A percentile compares a stretch with the other conserved stretches of the same genome.
Evolutionary conservation across 2,888 invertebrate genomes (phyloP).

Genomic region (Caradrina clavipalpis): DNA sequence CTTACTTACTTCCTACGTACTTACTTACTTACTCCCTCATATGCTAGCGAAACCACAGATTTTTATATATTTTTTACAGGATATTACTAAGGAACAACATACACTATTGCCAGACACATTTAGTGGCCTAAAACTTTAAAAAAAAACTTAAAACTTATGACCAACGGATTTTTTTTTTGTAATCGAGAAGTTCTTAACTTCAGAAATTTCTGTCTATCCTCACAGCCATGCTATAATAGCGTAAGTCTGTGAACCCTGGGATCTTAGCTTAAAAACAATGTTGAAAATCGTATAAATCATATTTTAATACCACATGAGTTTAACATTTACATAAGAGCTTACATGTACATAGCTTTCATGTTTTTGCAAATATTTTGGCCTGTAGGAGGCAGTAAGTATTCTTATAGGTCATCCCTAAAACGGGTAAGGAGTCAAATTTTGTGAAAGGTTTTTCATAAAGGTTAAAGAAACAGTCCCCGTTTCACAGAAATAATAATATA

Average conservation of each 20-base stretch:
- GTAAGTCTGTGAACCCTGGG: background rate
- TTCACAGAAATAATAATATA: too few species aligned
- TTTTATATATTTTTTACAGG: too few species aligned
- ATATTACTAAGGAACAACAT: too few species aligned
- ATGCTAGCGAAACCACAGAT: too few species aligned
- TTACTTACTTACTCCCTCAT: too few species aligned
- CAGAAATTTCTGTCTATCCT: background rate
- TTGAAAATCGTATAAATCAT: background rate
- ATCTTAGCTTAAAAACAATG: background rate
- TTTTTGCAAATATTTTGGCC: background rate
- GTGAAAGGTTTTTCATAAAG: background rate
- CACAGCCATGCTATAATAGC: background rate
- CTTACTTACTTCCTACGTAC: too few species aligned
- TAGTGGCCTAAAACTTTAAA: background rate
- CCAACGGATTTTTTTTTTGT: too few species aligned
- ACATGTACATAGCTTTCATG: background rate
- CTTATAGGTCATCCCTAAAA: background rate
- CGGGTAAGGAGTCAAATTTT: background rate
- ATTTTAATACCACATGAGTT: background rate
- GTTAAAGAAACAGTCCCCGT: background rate
- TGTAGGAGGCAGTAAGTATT: background rate
- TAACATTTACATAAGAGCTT: background rate
- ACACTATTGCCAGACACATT: background rate
- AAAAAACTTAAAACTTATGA: too few species aligned
- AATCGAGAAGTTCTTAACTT: too few species aligned